Evolutionary conservation across 1,140 invertebrate species (phyloP).

Genomic region (Zaprionus tsacasi): DNA sequence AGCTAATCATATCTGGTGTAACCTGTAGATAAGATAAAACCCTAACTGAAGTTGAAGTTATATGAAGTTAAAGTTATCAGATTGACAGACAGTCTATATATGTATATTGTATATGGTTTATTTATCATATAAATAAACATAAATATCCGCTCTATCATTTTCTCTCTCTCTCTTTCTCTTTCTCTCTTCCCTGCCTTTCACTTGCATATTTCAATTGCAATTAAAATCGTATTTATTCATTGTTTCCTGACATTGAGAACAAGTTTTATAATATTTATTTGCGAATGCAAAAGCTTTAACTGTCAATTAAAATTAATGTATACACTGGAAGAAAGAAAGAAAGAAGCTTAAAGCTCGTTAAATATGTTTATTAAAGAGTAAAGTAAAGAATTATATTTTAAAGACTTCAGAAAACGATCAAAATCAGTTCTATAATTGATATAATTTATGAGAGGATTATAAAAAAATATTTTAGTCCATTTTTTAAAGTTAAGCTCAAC

Average conservation of each 20-base stretch:
- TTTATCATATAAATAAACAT: neutral
- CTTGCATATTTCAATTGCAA: neutral
- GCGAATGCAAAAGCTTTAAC: neutral
- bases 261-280: constrained; percentile 3
- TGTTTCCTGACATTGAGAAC: constrained; percentile 7
- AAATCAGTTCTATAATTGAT: too few species aligned
- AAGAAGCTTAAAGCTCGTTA: too few species aligned
- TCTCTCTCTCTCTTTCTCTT: neutral
- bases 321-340: constrained; percentile 1
- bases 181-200: too few species aligned
- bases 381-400: too few species aligned
- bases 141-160: neutral
- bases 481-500: too few species aligned
- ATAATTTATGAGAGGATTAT: too few species aligned
- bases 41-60: neutral
- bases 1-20: constrained; percentile 7
- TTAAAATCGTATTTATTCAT: constrained; percentile 3
- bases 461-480: too few species aligned
- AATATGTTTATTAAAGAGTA: too few species aligned
- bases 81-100: neutral
- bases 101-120: neutral
- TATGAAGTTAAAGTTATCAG: neutral
- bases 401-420: too few species aligned
- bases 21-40: constrained; percentile 27
- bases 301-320: neutral